Evolutionary conservation across 1,140 invertebrate species (phyloP).

Genomic region (Temnothorax curvispinosus): DNA sequence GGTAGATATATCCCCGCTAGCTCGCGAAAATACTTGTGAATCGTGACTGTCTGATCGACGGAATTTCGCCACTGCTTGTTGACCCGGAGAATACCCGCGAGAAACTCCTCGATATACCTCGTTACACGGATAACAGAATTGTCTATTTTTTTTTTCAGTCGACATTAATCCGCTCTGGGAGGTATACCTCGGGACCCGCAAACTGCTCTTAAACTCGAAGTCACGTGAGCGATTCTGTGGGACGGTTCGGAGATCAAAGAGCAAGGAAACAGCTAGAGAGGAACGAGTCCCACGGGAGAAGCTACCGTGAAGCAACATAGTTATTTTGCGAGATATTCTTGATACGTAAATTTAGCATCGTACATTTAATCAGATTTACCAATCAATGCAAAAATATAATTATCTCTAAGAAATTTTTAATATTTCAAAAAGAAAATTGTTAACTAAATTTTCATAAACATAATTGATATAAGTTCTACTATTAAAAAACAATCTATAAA

Average conservation of each 20-base stretch:
- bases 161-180: constrained; percentile 49
- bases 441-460: background rate
- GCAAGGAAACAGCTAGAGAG: constrained; percentile 53
- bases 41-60: constrained; percentile 30
- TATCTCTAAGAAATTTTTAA: background rate
- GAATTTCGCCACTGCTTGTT: constrained; percentile 11
- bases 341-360: constrained; percentile 26
- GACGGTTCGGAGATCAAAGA: constrained; percentile 73
- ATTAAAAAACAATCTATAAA: background rate
- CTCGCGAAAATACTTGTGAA: background rate
- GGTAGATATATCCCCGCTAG: background rate
- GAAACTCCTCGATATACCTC: constrained; percentile 66
- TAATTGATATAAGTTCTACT: background rate
- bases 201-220: constrained; percentile 58
- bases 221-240: constrained; percentile 59
- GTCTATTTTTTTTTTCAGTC: constrained; percentile 62
- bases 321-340: constrained; percentile 42
- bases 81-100: constrained; percentile 41
- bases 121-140: constrained; percentile 71
- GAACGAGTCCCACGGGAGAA: constrained; percentile 33
- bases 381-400: background rate
- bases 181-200: constrained; percentile 42
- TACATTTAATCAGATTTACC: constrained; percentile 24
- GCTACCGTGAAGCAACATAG: constrained; percentile 16
- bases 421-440: background rate